Percentiles rank a stretch among this genome's conserved stretches.
phyloP scores from a whole-genome alignment of 1,140 invertebrate species.

The Papilio polytes region DNA sequence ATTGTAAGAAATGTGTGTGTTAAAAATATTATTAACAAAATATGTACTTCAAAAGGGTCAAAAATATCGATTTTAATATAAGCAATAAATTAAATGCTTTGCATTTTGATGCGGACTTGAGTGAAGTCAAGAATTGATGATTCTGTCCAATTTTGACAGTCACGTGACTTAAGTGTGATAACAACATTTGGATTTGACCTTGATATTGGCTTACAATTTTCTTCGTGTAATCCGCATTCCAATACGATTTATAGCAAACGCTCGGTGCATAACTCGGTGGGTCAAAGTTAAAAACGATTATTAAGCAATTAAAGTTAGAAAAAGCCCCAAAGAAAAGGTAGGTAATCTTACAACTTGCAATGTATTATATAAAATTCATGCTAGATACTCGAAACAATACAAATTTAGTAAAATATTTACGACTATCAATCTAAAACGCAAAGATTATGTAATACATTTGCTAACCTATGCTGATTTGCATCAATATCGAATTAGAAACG shows the following conservation, averaged over 20 bases:
- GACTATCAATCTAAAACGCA: not conserved
- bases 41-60: too few relatives aligned
- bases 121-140: not conserved
- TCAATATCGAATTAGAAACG: not conserved
- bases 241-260: not conserved
- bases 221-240: not conserved
- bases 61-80: too few relatives aligned
- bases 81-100: too few relatives aligned
- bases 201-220: not conserved
- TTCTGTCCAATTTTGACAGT: constrained; percentile 1
- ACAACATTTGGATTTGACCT: not conserved
- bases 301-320: not conserved
- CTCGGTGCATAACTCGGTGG: not conserved
- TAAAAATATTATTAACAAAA: too few relatives aligned
- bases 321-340: not conserved
- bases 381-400: not conserved
- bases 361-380: not conserved
- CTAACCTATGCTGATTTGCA: not conserved
- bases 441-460: not conserved
- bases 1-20: too few relatives aligned
- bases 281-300: not conserved
- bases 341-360: not conserved
- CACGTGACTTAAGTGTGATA: constrained; percentile 6
- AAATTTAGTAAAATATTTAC: not conserved
- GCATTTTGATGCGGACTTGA: not conserved